phyloP scores from a whole-genome alignment of 2,113 vertebrate genomes.

The Hyperopisus bebe region DNA sequence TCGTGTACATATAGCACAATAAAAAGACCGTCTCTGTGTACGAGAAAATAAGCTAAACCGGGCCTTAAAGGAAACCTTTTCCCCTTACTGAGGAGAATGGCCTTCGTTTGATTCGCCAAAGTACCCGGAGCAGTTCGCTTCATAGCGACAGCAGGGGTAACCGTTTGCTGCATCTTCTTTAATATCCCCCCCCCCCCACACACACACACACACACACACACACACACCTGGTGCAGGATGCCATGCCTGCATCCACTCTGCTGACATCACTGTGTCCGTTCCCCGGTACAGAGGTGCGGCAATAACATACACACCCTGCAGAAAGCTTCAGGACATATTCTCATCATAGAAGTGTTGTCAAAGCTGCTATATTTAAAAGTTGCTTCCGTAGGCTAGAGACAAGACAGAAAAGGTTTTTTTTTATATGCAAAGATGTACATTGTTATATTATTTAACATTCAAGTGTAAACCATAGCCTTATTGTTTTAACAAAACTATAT shows the following conservation, averaged over 20 bases:
- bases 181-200: not conserved
- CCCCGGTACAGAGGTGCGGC: not conserved
- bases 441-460: conserved; percentile 4
- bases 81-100: not conserved
- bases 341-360: conserved; percentile 2
- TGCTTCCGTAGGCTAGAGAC: conserved; percentile 3
- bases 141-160: not conserved
- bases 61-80: not conserved
- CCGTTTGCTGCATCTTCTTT: not conserved
- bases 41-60: not conserved
- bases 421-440: conserved; percentile 4
- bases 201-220: too few relatives aligned
- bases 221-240: not conserved
- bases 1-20: conserved; percentile 7
- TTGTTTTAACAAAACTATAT: conserved; percentile 10
- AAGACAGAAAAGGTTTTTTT: conserved; percentile 3
- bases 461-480: conserved; percentile 14
- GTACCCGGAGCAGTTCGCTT: not conserved
- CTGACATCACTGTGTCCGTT: not conserved
- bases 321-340: not conserved
- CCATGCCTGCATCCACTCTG: not conserved
- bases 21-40: not conserved
- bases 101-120: conserved; percentile 5
- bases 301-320: not conserved
- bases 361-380: conserved; percentile 23